A percentile compares a stretch with the other conserved stretches of the same genome.
These are phyloP conservation scores for Seriola dumerili DNA, from an alignment of 2,113 vertebrate genomes.

Conservation along the genomic window DNA sequence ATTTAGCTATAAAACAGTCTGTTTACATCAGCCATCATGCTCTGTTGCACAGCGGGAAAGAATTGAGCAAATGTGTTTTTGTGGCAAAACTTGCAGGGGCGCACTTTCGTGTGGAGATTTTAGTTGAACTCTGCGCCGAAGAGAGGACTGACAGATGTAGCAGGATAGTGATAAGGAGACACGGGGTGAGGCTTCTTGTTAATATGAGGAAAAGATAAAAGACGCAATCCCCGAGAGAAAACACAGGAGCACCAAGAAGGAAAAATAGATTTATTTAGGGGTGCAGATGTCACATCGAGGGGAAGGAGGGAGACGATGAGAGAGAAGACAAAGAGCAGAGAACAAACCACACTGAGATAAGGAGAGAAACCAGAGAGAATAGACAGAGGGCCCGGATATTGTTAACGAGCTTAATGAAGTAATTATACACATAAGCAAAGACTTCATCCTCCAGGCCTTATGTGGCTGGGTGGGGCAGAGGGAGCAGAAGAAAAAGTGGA, in stretches of 20 bases:
- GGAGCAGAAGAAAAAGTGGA: slow-evolving; percentile 3
- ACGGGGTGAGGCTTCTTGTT: slow-evolving; percentile 47
- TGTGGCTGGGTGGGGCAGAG: slow-evolving; percentile 46
- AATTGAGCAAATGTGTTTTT: slow-evolving; percentile 43
- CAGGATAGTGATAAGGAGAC: slow-evolving; percentile 36
- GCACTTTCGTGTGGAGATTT: background rate
- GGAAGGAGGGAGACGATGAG: slow-evolving; percentile 19
- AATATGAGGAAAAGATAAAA: slow-evolving; percentile 64
- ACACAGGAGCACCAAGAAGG: slow-evolving; percentile 53
- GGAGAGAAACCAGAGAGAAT: slow-evolving; percentile 34
- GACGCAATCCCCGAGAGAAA: slow-evolving; percentile 57
- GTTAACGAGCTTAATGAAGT: slow-evolving; percentile 75
- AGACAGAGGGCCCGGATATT: slow-evolving; percentile 51
- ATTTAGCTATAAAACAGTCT: slow-evolving; percentile 64
- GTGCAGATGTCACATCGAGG: slow-evolving; percentile 60
- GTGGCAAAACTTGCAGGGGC: slow-evolving; percentile 31
- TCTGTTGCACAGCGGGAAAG: slow-evolving; percentile 48
- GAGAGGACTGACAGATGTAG: slow-evolving; percentile 30
- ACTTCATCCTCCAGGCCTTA: slow-evolving; percentile 60
- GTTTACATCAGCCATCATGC: slow-evolving; percentile 63
- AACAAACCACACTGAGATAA: slow-evolving; percentile 34
- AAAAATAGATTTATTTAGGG: slow-evolving; percentile 61
- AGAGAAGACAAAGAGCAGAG: slow-evolving; percentile 23
- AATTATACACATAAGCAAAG: slow-evolving; percentile 74
- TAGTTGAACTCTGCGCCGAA: slow-evolving; percentile 44